Conservation (phyloP, 2,797 vertebrate genomes). For the Phoxinus dragarum region DNA sequence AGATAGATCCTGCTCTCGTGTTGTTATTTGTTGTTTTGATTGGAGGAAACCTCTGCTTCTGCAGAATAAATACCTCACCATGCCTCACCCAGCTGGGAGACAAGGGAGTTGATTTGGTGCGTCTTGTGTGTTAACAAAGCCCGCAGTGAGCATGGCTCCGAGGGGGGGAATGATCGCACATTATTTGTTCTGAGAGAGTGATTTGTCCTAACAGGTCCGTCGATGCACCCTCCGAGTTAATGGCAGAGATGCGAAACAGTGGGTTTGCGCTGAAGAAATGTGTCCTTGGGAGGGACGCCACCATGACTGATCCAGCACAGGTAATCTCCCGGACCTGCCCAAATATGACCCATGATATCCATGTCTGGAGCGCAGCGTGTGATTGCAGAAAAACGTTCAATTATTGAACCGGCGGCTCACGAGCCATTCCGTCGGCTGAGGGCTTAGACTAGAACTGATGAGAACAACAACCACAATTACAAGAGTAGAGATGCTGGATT, state of each 20-base stretch:
- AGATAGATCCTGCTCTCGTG: slow-evolving; percentile 86
- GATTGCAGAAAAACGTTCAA: slow-evolving; percentile 82
- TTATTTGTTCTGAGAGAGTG: slow-evolving; percentile 94
- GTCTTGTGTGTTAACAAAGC: slow-evolving; percentile 99
- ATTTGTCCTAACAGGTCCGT: slow-evolving; percentile 98
- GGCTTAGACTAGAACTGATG: slow-evolving; percentile 60
- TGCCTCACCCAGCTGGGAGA: slow-evolving; percentile 98
- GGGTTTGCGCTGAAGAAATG: slow-evolving; percentile 99
- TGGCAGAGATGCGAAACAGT: slow-evolving; percentile 99
- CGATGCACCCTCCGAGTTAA: slow-evolving; percentile 99
- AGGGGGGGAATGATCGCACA: slow-evolving; percentile 83
- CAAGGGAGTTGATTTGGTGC: slow-evolving; percentile 98
- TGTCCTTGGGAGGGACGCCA: slow-evolving; percentile 97
- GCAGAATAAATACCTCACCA: slow-evolving; percentile 94
- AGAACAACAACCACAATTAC: slow-evolving; percentile 56
- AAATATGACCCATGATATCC: slow-evolving; percentile 82
- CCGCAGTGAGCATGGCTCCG: slow-evolving; percentile 88
- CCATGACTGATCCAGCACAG: slow-evolving; percentile 96
- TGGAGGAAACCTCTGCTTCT: slow-evolving; percentile 92
- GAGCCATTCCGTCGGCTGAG: slow-evolving; percentile 54
- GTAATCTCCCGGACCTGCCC: slow-evolving; percentile 87
- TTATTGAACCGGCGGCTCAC: slow-evolving; percentile 58
- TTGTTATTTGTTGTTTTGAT: slow-evolving; percentile 94
- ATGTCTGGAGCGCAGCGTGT: slow-evolving; percentile 63
- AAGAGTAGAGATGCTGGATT: slow-evolving; percentile 1